A percentile compares a stretch with the other conserved stretches of the same genome.
Conservation (phyloP, 1,140 invertebrate species). For the Drosophila elegans region DNA sequence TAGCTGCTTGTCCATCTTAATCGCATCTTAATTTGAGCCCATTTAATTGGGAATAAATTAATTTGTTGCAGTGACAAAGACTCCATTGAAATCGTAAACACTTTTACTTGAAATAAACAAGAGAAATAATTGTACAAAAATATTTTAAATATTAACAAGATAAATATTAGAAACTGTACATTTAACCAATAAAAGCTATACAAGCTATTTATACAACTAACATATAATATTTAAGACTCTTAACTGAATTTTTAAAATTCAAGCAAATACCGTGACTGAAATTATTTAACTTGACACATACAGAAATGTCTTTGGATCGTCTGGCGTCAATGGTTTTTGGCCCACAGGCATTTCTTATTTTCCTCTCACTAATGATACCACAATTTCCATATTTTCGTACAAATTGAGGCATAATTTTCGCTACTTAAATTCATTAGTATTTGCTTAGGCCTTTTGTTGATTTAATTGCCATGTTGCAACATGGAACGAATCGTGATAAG, state of each 20-base stretch:
- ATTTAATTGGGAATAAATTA: slow-evolving; percentile 49
- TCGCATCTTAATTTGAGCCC: slow-evolving; percentile 23
- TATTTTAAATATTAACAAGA: neutral
- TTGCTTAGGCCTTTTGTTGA: slow-evolving; percentile 5
- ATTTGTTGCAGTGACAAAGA: slow-evolving; percentile 4
- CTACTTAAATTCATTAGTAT: slow-evolving; percentile 33
- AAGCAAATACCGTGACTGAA: too few relatives aligned
- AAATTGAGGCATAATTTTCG: slow-evolving; percentile 66
- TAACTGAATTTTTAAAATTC: too few relatives aligned
- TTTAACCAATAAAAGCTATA: too few relatives aligned
- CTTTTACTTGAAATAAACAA: neutral
- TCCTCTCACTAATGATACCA: neutral
- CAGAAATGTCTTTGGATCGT: neutral
- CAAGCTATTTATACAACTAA: too few relatives aligned
- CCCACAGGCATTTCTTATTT: slow-evolving; percentile 3
- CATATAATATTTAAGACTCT: too few relatives aligned
- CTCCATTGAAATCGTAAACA: neutral
- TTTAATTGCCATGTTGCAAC: slow-evolving; percentile 35
- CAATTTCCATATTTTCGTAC: slow-evolving; percentile 13
- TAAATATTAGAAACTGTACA: too few relatives aligned
- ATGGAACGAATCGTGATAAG: slow-evolving; percentile 39
- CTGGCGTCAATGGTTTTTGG: neutral
- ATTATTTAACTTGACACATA: too few relatives aligned
- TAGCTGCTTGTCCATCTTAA: slow-evolving; percentile 13
- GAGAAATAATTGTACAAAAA: neutral